Evolutionary conservation across 2,797 vertebrate genomes (phyloP).

Genomic region (Microtus agrestis): DNA sequence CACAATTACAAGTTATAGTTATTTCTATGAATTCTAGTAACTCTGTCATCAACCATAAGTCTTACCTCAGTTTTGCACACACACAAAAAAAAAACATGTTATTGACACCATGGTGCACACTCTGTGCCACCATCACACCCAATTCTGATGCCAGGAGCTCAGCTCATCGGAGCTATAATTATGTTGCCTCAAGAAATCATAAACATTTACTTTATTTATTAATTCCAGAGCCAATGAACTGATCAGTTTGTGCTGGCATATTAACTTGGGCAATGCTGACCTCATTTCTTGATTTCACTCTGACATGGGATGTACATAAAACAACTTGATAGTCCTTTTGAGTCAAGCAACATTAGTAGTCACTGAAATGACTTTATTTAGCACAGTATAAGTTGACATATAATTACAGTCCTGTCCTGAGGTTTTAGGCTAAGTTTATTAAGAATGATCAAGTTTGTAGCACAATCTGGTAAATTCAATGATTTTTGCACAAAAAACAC

Average conservation of each 20-base stretch:
- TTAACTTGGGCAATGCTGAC: neutral
- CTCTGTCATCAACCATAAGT: slow-evolving; percentile 54
- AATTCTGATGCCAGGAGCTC: neutral
- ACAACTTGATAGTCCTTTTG: slow-evolving; percentile 38
- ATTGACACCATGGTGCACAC: neutral
- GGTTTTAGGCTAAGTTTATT: slow-evolving; percentile 56
- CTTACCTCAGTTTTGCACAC: slow-evolving; percentile 48
- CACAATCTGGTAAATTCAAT: slow-evolving; percentile 42
- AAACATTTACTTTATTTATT: slow-evolving; percentile 38
- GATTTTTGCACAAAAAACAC: slow-evolving; percentile 55
- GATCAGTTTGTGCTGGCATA: neutral
- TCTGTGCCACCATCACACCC: neutral
- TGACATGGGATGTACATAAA: slow-evolving; percentile 32
- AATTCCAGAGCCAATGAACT: slow-evolving; percentile 36
- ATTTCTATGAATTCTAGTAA: slow-evolving; percentile 62
- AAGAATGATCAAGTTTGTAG: slow-evolving; percentile 33
- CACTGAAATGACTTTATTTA: slow-evolving; percentile 60
- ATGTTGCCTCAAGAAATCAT: slow-evolving; percentile 49
- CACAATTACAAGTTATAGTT: slow-evolving; percentile 57
- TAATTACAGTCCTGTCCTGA: slow-evolving; percentile 42
- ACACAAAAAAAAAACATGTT: neutral
- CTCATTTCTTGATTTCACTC: slow-evolving; percentile 57
- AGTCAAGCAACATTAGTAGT: slow-evolving; percentile 29
- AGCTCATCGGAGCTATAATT: slow-evolving; percentile 46
- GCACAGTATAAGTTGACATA: neutral